A percentile compares a stretch with the other conserved stretches of the same genome.
Conservation (phyloP, 2,797 vertebrate genomes). For the Centroberyx gerrardi region DNA sequence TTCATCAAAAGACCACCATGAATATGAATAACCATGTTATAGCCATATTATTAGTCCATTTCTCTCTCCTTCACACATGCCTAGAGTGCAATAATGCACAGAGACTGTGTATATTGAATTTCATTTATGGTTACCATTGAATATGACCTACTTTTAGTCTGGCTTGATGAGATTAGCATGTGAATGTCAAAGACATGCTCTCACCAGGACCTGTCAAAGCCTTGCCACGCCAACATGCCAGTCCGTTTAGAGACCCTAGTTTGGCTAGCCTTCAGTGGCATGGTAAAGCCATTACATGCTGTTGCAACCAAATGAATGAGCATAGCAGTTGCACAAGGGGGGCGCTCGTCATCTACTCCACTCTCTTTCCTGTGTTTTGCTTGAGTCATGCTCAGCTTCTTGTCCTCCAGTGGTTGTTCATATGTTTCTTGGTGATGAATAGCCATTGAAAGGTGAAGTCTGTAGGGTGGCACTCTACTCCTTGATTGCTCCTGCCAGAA, state of each 20-base stretch:
- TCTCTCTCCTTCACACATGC: too few species aligned
- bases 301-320: conserved; percentile 70
- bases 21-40: too few species aligned
- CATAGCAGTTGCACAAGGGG: conserved; percentile 56
- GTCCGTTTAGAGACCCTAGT: conserved; percentile 43
- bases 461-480: conserved; percentile 17
- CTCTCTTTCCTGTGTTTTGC: conserved; percentile 64
- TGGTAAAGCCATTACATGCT: conserved; percentile 80
- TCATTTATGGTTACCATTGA: conserved; percentile 47
- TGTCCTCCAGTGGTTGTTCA: conserved; percentile 27
- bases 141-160: conserved; percentile 74
- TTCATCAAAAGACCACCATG: too few species aligned
- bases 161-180: conserved; percentile 73
- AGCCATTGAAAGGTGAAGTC: conserved; percentile 12
- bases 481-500: not conserved
- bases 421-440: conserved; percentile 29
- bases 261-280: conserved; percentile 49
- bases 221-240: conserved; percentile 56
- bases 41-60: too few species aligned
- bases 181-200: conserved; percentile 63
- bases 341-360: conserved; percentile 52
- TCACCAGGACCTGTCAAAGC: conserved; percentile 64
- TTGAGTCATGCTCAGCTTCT: conserved; percentile 60
- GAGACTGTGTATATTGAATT: conserved; percentile 37
- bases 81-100: conserved; percentile 24